A percentile compares a stretch with the other conserved stretches of the same genome.
These are phyloP conservation scores for Halcyon senegalensis DNA, from an alignment of 2,113 vertebrate species.

Conservation along the genomic window DNA sequence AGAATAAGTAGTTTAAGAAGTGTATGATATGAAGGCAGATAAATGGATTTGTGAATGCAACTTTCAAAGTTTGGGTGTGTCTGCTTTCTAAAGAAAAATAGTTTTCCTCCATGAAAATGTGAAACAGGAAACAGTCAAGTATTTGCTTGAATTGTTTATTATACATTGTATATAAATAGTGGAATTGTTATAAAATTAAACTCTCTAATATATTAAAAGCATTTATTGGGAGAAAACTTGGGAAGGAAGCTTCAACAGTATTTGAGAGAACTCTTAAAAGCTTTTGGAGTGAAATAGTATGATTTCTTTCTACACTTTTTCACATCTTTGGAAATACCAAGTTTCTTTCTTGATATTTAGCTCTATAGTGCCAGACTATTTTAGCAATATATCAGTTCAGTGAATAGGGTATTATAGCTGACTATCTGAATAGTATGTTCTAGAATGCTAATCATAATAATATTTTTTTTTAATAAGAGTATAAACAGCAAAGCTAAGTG, in stretches of 20 bases:
- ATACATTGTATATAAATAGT: neutral
- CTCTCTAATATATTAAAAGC: neutral
- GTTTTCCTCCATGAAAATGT: neutral
- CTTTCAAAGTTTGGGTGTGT: neutral
- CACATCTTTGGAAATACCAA: neutral
- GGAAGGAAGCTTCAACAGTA: neutral
- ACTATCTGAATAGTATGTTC: neutral
- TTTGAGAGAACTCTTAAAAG: neutral
- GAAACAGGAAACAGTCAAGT: neutral
- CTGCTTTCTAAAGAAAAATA: neutral
- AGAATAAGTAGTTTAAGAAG: neutral
- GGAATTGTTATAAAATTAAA: neutral
- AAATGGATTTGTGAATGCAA: neutral
- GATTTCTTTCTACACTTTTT: neutral
- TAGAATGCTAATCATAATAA: neutral
- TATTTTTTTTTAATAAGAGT: neutral
- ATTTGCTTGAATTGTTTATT: neutral
- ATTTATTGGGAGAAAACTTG: neutral
- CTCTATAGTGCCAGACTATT: neutral
- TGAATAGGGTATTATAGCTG: neutral
- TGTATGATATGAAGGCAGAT: neutral
- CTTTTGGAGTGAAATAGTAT: neutral
- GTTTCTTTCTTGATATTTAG: neutral
- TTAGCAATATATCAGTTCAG: neutral
- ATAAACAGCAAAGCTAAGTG: neutral